Evolutionary conservation across 2,797 vertebrate genomes (phyloP).

Genomic region (Premnoplex brunnescens): DNA sequence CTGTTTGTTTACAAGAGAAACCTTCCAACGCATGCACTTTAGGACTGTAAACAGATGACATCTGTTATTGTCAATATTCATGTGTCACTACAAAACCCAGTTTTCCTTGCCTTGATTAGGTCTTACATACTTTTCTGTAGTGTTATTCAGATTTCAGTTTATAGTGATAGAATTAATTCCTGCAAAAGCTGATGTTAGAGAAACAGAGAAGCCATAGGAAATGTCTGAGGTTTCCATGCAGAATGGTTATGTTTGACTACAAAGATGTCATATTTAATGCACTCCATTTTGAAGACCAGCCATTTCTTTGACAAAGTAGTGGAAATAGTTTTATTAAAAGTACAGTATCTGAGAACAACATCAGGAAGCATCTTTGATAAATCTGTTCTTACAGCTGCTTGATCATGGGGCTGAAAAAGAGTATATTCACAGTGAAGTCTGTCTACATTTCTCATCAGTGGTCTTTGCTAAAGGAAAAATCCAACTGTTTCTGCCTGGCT

Average conservation of each 20-base stretch:
- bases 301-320: constrained; percentile 20
- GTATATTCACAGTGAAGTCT: not conserved
- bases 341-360: not conserved
- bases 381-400: not conserved
- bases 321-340: constrained; percentile 3
- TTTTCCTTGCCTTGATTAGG: not conserved
- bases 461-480: not conserved
- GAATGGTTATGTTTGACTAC: not conserved
- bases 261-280: not conserved
- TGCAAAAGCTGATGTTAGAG: not conserved
- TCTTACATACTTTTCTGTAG: not conserved
- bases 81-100: not conserved
- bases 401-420: not conserved
- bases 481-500: not conserved
- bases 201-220: not conserved
- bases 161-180: not conserved
- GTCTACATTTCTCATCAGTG: not conserved
- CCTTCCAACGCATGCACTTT: not conserved
- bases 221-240: not conserved
- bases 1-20: not conserved
- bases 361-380: not conserved
- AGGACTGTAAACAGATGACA: not conserved
- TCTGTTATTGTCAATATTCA: not conserved
- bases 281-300: not conserved
- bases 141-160: constrained; percentile 1